Conservation (phyloP, 2,113 vertebrate genomes). For the Ailuropoda melanoleuca region DNA sequence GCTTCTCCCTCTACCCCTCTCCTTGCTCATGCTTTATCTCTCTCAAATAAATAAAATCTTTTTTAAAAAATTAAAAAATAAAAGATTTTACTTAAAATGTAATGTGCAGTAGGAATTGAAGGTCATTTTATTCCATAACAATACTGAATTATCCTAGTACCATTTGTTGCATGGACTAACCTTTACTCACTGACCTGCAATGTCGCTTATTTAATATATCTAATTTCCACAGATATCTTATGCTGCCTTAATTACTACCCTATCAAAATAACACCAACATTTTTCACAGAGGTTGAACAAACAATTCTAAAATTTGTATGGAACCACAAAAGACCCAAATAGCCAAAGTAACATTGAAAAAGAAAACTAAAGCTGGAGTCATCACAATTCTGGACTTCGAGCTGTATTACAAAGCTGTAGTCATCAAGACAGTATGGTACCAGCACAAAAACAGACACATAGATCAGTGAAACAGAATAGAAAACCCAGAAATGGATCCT, state of each 20-base stretch:
- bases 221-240: not conserved
- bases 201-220: not conserved
- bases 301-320: not conserved
- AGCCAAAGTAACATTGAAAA: not conserved
- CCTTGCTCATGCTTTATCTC: not conserved
- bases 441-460: not conserved
- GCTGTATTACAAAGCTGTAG: not conserved
- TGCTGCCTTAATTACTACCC: not conserved
- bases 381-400: not conserved
- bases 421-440: not conserved
- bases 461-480: not conserved
- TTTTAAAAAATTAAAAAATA: not conserved
- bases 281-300: not conserved
- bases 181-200: not conserved
- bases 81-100: conserved; percentile 1
- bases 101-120: not conserved
- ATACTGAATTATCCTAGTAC: not conserved
- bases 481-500: not conserved
- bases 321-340: not conserved
- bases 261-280: not conserved
- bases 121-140: not conserved
- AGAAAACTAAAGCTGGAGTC: not conserved
- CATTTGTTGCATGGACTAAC: not conserved
- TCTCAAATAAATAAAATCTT: not conserved
- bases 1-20: not conserved